These are phyloP conservation scores for Pseudocheirus occidentalis DNA, from an alignment of 2,797 vertebrate genomes.

Conservation along the genomic window DNA sequence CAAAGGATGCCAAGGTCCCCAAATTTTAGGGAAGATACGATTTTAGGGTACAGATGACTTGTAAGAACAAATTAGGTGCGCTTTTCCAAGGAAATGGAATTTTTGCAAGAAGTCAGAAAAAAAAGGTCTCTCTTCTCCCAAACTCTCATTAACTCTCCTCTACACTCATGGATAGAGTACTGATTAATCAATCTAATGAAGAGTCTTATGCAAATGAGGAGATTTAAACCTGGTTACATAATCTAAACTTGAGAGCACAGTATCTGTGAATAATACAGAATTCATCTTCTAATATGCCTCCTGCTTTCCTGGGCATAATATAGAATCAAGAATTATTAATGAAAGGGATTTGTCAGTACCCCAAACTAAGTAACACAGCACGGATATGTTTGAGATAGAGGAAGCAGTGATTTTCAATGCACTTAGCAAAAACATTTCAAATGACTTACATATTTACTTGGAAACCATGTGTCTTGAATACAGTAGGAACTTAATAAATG, in stretches of 20 bases:
- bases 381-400: neutral
- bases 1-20: neutral
- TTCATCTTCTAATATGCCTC: neutral
- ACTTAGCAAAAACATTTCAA: slow-evolving; percentile 38
- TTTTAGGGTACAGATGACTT: neutral
- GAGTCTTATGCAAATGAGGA: neutral
- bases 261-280: slow-evolving; percentile 21
- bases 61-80: neutral
- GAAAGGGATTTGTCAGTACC: neutral
- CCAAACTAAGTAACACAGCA: neutral
- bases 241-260: neutral
- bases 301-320: neutral
- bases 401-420: neutral
- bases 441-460: neutral
- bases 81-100: neutral
- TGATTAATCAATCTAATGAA: neutral
- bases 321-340: slow-evolving; percentile 15
- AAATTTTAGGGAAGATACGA: slow-evolving; percentile 24
- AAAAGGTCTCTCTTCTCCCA: neutral
- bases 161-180: neutral
- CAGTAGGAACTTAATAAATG: neutral
- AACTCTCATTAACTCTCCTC: neutral
- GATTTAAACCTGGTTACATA: neutral
- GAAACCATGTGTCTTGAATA: neutral
- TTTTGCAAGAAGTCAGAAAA: neutral